Percentiles rank a stretch among this genome's conserved stretches.
Evolutionary conservation across 2,113 vertebrate species (phyloP).

Genomic region (Psittacula cyanocephala): DNA sequence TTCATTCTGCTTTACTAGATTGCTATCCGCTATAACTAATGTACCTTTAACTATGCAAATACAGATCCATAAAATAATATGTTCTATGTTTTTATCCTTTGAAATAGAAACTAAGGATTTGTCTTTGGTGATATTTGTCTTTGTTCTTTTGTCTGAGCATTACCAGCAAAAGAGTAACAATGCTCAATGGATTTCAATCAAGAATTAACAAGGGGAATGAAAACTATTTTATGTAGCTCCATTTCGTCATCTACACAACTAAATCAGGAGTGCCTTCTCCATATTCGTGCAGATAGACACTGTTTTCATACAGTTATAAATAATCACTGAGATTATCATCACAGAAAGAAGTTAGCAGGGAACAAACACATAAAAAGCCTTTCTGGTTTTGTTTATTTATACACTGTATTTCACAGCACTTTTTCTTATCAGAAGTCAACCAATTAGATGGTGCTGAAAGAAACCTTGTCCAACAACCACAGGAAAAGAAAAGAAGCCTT

Average conservation of each 20-base stretch:
- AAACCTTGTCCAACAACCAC: neutral
- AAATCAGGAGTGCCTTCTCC: neutral
- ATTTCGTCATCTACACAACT: neutral
- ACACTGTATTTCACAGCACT: neutral
- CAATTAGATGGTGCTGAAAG: neutral
- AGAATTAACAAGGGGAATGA: slow-evolving; percentile 26
- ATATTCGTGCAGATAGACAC: neutral
- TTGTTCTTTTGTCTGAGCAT: neutral
- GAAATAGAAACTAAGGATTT: slow-evolving; percentile 11
- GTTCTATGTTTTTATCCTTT: neutral
- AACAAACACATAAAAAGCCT: neutral
- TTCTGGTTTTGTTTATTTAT: slow-evolving; percentile 6
- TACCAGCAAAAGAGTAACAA: neutral
- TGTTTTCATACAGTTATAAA: slow-evolving; percentile 24
- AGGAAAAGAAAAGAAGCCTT: neutral
- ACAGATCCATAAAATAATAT: neutral
- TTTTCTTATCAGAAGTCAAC: neutral
- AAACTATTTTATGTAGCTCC: slow-evolving; percentile 4
- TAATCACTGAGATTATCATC: neutral
- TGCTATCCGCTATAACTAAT: neutral
- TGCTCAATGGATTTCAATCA: slow-evolving; percentile 6
- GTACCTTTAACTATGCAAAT: neutral
- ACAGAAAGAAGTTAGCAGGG: neutral
- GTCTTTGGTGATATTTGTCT: neutral
- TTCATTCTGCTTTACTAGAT: neutral